Base-by-base conservation (phyloP, 2,888 invertebrate species). In the Temnothorax rugatulus region DNA sequence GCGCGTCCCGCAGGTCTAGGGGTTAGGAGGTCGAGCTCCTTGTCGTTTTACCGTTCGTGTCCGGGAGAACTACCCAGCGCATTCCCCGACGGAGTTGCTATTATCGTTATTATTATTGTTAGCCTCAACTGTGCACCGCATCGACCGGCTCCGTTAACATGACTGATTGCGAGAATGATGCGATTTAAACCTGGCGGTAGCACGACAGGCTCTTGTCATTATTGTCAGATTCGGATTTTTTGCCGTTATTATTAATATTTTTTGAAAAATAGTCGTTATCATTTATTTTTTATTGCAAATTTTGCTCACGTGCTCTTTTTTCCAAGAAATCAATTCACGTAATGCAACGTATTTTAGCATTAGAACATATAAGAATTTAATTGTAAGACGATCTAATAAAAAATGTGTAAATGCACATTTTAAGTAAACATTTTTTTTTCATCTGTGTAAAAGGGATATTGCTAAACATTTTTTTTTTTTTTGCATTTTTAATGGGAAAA, bases 1-100 rank as follows among this genome's bases (percentile, higher is more conserved):
- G 75, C 84, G 68, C 85, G 83, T 85, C 89, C 83, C 84, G 59
- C 64, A 77, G 84, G 83, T 86, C 90, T 90, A 85, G 84, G 76
- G 90, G 90, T 90, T 86, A 90, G 89, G 76, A 89, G 90, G 90
- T 85, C 90, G 88, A 64, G 54, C 85, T 54, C 68, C 81, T 83
- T 57, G 86, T 74, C 86, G 83, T 83, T 85, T 69, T 41, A 81
- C 82, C 76, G 82, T 76, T 85, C 84, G 64, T 81, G 86, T 89
- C 89, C 89, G 89, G 87, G 79, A 81, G 79, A 81, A 59, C 41
- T 71, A 59, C 73, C 79, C 79, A 25, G 71, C 71, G 71, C 79
- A 81, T 81, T 81, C 79, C 79, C 79, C 79, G 79, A 81, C 79
- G 79, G 73, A 71, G 59, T 81, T 50, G 34, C 47, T 25, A 61